Base-by-base conservation (phyloP, 2,113 vertebrate species). In the Alethe castanea region DNA sequence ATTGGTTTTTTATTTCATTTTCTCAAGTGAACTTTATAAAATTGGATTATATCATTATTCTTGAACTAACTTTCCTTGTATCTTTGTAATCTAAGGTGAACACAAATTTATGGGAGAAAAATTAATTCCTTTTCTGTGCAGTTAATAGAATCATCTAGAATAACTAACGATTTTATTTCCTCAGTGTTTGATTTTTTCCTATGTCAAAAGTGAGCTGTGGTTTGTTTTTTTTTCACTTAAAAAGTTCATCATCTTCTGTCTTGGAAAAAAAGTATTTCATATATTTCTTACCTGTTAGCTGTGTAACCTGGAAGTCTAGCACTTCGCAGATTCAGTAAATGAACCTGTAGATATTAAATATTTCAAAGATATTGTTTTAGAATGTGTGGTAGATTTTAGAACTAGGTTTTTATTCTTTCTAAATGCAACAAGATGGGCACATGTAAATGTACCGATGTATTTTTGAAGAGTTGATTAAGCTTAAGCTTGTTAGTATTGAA, bases 371-470 rank as follows among this genome's bases (percentile, higher is more conserved):
- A 3, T 12, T 73, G 17, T 2, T 86, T 66, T 31, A 89, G 44
- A 78, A 54, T 62, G 12, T 57, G 24, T 66, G 14, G 3, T 60
- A 72, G 31, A 60, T 90, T 91, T 91, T 82, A 67, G 45, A 42
- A 71, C 8, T 15, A 2, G 28, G 2, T 45, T 40, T 53, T 36
- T 85, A 28, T 52, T 67, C 28, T 85, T 67, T 76, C 12, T 44
- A 67, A 82, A 56, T 2, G 1, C 19, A 88, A 28, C 9, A 47
- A 11, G 66, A 19, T 79, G 19, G 19, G 18, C 80, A 28, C 2
- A 0, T 78, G 57, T 71, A 33, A 17, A 20, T 78, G 33, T 71
- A 53, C 8, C 8, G 82, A 31, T 0, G 0, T 82, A n/a, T 79
- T 92, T 90, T 81, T 72, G 16, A 53, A 25, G 0, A 1, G 7